A percentile compares a stretch with the other conserved stretches of the same genome.
Conservation (phyloP, 2,888 invertebrate genomes). For the Spodoptera exigua region DNA sequence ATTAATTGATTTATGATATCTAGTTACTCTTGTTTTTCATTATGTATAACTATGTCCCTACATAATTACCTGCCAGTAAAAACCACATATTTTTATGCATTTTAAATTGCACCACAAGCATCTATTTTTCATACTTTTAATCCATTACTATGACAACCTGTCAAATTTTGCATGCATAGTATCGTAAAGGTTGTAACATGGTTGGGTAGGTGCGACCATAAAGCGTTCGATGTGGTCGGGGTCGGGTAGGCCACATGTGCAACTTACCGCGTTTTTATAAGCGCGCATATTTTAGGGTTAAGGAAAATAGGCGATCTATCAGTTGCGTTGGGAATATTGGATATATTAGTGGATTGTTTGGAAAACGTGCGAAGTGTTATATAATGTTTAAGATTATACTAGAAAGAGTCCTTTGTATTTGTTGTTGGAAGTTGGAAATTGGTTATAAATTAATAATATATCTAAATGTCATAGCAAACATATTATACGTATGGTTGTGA, state of each 20-base stretch:
- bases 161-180: conserved; percentile 47
- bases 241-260: conserved; percentile 34
- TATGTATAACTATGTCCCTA: no score
- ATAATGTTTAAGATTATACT: not conserved
- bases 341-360: conserved; percentile 11
- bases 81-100: no score
- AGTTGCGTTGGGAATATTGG: conserved; percentile 20
- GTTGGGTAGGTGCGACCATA: conserved; percentile 39
- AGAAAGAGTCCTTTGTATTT: not conserved
- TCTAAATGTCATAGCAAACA: no score
- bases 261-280: conserved; percentile 27
- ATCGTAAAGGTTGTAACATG: conserved; percentile 36
- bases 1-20: not conserved
- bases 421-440: no score
- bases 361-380: not conserved
- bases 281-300: conserved; percentile 23
- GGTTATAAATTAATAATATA: no score
- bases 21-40: no score
- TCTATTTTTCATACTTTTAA: conserved; percentile 37
- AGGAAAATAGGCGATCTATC: conserved; percentile 24
- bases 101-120: not conserved
- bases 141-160: conserved; percentile 39
- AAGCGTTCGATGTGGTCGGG: conserved; percentile 22
- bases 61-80: no score
- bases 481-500: no score